Evolutionary conservation across 2,797 vertebrate genomes (phyloP).

Genomic region (Apogon talboti): DNA sequence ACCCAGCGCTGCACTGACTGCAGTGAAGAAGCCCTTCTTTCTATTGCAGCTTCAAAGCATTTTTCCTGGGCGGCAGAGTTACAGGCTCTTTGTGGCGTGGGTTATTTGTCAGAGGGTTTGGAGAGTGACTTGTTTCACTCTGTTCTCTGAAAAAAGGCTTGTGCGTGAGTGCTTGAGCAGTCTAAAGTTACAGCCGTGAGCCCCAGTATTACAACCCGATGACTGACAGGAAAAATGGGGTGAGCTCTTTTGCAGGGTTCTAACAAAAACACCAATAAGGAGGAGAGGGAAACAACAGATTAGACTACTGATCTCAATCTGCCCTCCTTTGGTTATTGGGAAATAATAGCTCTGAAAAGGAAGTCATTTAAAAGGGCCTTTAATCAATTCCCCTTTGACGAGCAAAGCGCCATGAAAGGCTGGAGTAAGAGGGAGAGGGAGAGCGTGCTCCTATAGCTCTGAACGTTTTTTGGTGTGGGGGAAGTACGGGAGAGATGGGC

Average conservation of each 20-base stretch:
- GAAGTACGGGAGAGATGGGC: slow-evolving; percentile 72
- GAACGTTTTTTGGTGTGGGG: slow-evolving; percentile 72
- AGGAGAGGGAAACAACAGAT: slow-evolving; percentile 80
- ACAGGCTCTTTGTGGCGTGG: slow-evolving; percentile 86
- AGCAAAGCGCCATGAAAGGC: slow-evolving; percentile 79
- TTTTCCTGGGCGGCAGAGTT: slow-evolving; percentile 82
- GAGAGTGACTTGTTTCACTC: slow-evolving; percentile 84
- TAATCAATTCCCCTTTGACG: slow-evolving; percentile 86
- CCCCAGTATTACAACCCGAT: slow-evolving; percentile 85
- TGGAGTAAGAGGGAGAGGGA: slow-evolving; percentile 54
- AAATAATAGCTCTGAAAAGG: slow-evolving; percentile 85
- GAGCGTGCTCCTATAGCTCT: slow-evolving; percentile 66
- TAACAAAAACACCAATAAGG: slow-evolving; percentile 84
- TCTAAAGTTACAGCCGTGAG: slow-evolving; percentile 83
- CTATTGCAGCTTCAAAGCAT: slow-evolving; percentile 84
- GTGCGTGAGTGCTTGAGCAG: slow-evolving; percentile 73
- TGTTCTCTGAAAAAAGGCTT: slow-evolving; percentile 74
- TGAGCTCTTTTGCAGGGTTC: slow-evolving; percentile 75
- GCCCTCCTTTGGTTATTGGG: slow-evolving; percentile 81
- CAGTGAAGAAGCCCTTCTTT: slow-evolving; percentile 76
- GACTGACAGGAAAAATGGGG: slow-evolving; percentile 85
- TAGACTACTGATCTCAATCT: slow-evolving; percentile 83
- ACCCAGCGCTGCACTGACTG: slow-evolving; percentile 25
- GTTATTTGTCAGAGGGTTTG: slow-evolving; percentile 85
- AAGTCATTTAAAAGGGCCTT: slow-evolving; percentile 84